phyloP scores from a whole-genome alignment of 92 coral and sea anemone species.

The Blastomussa wellsi region DNA sequence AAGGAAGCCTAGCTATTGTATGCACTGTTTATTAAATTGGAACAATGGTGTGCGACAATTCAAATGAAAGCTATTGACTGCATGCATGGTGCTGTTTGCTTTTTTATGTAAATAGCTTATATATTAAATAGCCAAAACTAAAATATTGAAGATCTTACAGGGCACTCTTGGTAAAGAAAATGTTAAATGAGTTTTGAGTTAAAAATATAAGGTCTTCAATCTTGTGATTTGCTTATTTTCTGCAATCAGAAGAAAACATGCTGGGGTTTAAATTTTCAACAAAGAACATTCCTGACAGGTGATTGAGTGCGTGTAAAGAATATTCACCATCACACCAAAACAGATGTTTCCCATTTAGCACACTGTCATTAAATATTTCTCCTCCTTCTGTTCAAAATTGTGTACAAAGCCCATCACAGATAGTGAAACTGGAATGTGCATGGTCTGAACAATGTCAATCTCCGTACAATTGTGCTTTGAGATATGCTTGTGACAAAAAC shows the following conservation, averaged over 20 bases:
- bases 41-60: not conserved
- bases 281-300: not conserved
- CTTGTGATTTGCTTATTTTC: not conserved
- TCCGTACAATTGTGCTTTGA: not conserved
- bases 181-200: not conserved
- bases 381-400: not conserved
- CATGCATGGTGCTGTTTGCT: not conserved
- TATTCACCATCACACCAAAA: not conserved
- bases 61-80: not conserved
- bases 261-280: not conserved
- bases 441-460: not conserved
- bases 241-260: not conserved
- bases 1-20: not conserved
- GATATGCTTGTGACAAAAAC: not conserved
- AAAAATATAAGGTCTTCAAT: not conserved
- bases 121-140: not conserved
- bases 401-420: not conserved
- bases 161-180: not conserved
- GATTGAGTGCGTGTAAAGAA: not conserved
- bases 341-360: not conserved
- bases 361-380: not conserved
- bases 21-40: not conserved
- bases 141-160: not conserved
- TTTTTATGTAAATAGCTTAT: too few relatives aligned
- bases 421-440: not conserved